Evolutionary conservation across 2,888 invertebrate species (phyloP), one percentile per base, ranked within the genome.

Genomic region (Gnatocerus cornutus): DNA sequence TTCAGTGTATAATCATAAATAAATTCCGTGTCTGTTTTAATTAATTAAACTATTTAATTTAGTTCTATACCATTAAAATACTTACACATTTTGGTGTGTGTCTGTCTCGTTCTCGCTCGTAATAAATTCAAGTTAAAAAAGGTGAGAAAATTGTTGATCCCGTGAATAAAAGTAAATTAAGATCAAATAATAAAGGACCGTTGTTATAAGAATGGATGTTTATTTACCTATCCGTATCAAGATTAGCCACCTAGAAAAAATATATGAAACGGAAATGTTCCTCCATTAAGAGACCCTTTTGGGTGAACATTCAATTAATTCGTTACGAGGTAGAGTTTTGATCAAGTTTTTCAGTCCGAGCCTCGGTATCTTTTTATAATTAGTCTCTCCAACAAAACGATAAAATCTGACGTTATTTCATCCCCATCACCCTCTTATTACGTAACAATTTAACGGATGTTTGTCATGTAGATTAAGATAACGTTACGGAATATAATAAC

Each of bases 361-460:
- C 16, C 7, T 21, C 14, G 52, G 45, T 52, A 71, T 68, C 46
- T 71, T 71, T 64, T 55, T 58, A 61, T 43, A 14, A 27, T 21
- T 56, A 56, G 41, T 43, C 41, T 30, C 27, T 27, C 16, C n/a
- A 43, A 37, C 56, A 43, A 56, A 27, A 41, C 41, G 56, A 56
- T 56, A 56, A 56, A 55, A 55, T 55, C 55, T 55, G 55, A 37
- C 55, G 55, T 37, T 55, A 55, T 37, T 55, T 73, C 69, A 50
- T 69, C 72, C 73, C 68, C 59, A 73, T 72, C 75, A 67, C 65
- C 76, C 77, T 75, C 73, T 76, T 74, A 76, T 79, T 79, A 78
- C 75, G 74, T 77, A 80, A 79, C 79, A 77, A 79, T 79, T 79
- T 79, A 79, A 79, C 80, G 79, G 78, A 78, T 78, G 79, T 78